A percentile compares a stretch with the other conserved stretches of the same genome.
Conservation (phyloP, 2,888 invertebrate genomes). For the Agrotis exclamationis region DNA sequence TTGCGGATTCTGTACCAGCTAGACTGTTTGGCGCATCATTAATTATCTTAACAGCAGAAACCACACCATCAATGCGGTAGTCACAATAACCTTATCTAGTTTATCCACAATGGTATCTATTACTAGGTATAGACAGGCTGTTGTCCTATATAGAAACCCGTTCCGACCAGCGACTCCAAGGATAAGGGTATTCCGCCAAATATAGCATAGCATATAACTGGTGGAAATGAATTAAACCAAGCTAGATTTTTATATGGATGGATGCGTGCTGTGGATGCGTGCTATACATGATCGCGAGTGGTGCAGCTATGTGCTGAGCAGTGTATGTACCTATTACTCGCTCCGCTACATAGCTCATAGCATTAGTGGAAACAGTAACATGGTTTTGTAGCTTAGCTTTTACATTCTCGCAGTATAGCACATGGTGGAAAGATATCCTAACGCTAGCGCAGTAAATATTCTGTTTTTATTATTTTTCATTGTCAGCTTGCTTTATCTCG, state of each 20-base stretch:
- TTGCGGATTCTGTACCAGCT: constrained; percentile 11
- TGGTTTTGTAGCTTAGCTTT: too few species aligned
- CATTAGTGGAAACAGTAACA: too few species aligned
- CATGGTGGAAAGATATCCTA: too few species aligned
- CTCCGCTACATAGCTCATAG: too few species aligned
- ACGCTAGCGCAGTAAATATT: constrained; percentile 35
- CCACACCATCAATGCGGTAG: constrained; percentile 36
- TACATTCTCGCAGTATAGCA: too few species aligned
- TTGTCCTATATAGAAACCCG: constrained; percentile 46
- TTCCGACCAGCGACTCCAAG: constrained; percentile 35
- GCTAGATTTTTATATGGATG: too few species aligned
- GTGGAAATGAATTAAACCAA: too few species aligned
- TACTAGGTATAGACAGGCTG: constrained; percentile 17
- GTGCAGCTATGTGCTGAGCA: too few species aligned
- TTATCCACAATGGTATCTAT: constrained; percentile 40
- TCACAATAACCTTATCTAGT: constrained; percentile 26
- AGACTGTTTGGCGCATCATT: constrained; percentile 7
- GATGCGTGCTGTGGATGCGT: too few species aligned
- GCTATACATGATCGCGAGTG: too few species aligned
- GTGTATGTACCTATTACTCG: too few species aligned
- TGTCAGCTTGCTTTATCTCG: constrained; percentile 26
- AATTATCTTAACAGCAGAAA: constrained; percentile 26
- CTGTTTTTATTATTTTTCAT: constrained; percentile 30
- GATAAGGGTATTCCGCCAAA: constrained; percentile 15
- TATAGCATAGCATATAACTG: too few species aligned